These are phyloP conservation scores for Myrmecobius fasciatus DNA, from an alignment of 2,113 vertebrate species.

Conservation along the genomic window DNA sequence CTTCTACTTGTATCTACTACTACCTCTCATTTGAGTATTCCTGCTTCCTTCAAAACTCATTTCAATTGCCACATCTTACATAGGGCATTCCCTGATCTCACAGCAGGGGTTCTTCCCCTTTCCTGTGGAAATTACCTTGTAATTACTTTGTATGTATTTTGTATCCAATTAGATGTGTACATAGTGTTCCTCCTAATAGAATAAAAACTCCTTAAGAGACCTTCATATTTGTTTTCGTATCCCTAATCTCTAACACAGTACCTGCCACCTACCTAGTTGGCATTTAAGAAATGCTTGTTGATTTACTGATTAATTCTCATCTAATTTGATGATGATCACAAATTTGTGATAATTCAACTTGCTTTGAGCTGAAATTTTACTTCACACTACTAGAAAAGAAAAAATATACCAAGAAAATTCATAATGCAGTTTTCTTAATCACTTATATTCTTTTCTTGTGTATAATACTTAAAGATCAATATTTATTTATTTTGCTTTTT, in stretches of 20 bases:
- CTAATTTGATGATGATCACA: background rate
- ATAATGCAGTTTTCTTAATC: background rate
- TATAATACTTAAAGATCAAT: background rate
- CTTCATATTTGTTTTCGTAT: background rate
- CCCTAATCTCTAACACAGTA: background rate
- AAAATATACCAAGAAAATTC: background rate
- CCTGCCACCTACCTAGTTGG: background rate
- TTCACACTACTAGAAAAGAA: background rate
- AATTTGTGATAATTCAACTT: background rate
- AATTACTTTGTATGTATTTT: background rate
- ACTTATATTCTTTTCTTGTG: background rate
- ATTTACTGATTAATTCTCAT: background rate
- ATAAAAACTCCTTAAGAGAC: constrained; percentile 3
- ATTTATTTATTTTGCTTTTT: too few species aligned
- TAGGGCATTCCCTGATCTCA: background rate
- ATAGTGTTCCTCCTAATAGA: background rate
- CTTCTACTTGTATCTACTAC: background rate
- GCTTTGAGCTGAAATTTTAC: background rate
- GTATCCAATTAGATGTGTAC: background rate
- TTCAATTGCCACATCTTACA: background rate
- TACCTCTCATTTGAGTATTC: background rate
- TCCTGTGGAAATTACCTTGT: background rate
- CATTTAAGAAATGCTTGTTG: background rate
- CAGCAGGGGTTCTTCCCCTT: background rate
- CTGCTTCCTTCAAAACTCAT: background rate